phyloP scores from a whole-genome alignment of 2,888 invertebrate species.

The Mellilla xanthometata region DNA sequence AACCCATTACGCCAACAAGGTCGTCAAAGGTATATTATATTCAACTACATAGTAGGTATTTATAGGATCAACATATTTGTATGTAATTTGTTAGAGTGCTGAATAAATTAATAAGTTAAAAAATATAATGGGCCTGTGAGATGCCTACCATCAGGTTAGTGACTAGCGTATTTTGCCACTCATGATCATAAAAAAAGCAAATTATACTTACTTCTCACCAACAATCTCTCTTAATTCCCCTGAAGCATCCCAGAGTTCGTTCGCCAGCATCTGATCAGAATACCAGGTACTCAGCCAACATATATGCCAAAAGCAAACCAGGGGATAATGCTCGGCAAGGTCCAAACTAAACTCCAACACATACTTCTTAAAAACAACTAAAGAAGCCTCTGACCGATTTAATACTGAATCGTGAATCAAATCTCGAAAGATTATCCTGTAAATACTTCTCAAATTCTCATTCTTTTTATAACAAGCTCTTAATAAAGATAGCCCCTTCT shows the following conservation, averaged over 20 bases:
- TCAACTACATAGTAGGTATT: too few species aligned
- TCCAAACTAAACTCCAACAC: constrained; percentile 79
- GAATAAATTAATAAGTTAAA: too few species aligned
- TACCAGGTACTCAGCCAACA: constrained; percentile 88
- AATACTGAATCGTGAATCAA: constrained; percentile 83
- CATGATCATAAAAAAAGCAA: too few species aligned
- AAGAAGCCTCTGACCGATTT: constrained; percentile 85
- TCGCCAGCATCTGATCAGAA: constrained; percentile 84
- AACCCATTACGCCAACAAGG: too few species aligned
- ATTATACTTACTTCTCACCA: constrained; percentile 69
- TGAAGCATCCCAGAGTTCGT: constrained; percentile 81
- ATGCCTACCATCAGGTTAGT: too few species aligned
- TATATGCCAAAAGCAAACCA: constrained; percentile 85
- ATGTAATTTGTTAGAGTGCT: too few species aligned
- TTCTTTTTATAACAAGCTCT: constrained; percentile 71
- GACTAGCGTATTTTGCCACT: too few species aligned
- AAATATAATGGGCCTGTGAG: too few species aligned
- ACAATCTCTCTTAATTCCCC: constrained; percentile 74
- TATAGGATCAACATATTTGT: too few species aligned
- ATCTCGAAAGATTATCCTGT: constrained; percentile 80
- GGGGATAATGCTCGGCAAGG: constrained; percentile 82
- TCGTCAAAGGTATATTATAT: too few species aligned
- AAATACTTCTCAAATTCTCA: constrained; percentile 64
- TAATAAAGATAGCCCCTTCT: constrained; percentile 75
- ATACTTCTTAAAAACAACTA: constrained; percentile 78